A percentile compares a stretch with the other conserved stretches of the same genome.
Evolutionary conservation across 2,888 invertebrate species (phyloP).

Genomic region (Eugnorisma glareosa): DNA sequence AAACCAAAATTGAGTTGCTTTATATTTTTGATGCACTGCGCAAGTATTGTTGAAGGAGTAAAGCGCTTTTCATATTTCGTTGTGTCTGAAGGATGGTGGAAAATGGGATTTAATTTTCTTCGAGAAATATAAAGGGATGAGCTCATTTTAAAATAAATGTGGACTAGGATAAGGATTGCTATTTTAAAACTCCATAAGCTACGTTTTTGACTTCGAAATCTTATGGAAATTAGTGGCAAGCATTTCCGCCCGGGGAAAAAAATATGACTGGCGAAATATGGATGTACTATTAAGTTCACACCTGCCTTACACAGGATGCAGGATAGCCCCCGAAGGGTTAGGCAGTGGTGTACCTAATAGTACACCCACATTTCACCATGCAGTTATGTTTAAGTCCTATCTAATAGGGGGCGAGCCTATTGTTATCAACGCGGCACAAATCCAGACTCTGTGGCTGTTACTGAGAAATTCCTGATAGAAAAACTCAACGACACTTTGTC

Average conservation of each 20-base stretch:
- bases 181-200: not conserved
- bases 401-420: too few species aligned
- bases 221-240: too few species aligned
- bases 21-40: constrained; percentile 46
- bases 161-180: not conserved
- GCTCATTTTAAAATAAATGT: constrained; percentile 10
- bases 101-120: constrained; percentile 27
- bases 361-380: too few species aligned
- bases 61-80: constrained; percentile 23
- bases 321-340: too few species aligned
- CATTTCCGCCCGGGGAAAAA: not conserved
- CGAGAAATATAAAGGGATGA: constrained; percentile 15
- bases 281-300: not conserved
- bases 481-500: too few species aligned
- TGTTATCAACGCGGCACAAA: too few species aligned
- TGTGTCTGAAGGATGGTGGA: constrained; percentile 2
- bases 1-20: constrained; percentile 57
- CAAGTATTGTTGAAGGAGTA: constrained; percentile 32
- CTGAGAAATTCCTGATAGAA: too few species aligned
- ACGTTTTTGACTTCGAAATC: not conserved
- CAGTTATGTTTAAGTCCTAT: too few species aligned
- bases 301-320: not conserved
- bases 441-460: too few species aligned
- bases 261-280: not conserved
- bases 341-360: too few species aligned